phyloP scores from a whole-genome alignment of 2,888 invertebrate species.

The Aphodius granarius region DNA sequence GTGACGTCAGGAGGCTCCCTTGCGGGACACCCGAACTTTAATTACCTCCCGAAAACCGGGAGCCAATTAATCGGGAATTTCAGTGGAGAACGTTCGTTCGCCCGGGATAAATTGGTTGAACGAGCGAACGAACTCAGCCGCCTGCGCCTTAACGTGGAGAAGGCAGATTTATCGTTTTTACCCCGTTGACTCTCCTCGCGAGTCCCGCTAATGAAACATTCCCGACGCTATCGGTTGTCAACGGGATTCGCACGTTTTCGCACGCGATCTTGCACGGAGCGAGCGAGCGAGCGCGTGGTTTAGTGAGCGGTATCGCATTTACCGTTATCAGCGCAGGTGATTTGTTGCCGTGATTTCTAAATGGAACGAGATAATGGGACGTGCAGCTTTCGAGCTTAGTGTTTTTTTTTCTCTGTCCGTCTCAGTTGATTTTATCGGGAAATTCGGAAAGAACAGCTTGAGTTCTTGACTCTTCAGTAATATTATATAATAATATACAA shows the following conservation, averaged over 20 bases:
- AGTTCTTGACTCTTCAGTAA: too few species aligned
- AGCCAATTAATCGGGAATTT: slow-evolving; percentile 35
- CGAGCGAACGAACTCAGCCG: neutral
- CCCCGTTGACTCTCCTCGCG: neutral
- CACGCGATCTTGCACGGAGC: neutral
- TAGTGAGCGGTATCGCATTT: neutral
- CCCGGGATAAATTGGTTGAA: neutral
- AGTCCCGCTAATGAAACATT: neutral
- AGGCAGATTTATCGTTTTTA: slow-evolving; percentile 27
- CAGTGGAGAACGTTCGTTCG: slow-evolving; percentile 8
- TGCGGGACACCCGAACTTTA: slow-evolving; percentile 24
- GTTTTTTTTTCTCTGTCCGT: neutral
- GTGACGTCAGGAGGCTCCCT: neutral
- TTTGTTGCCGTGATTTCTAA: neutral
- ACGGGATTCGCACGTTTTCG: neutral
- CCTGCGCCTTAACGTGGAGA: slow-evolving; percentile 2
- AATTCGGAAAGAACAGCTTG: neutral
- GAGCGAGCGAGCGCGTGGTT: slow-evolving; percentile 3
- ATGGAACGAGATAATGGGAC: neutral
- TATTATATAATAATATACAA: too few species aligned
- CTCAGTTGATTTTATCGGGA: neutral
- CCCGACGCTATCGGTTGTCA: neutral
- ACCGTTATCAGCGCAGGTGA: neutral
- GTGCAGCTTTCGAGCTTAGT: neutral
- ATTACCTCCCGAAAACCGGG: slow-evolving; percentile 37